Evolutionary conservation across 2,113 vertebrate species (phyloP), one percentile per base, ranked within the genome.

Genomic region (Megaptera novaeangliae): DNA sequence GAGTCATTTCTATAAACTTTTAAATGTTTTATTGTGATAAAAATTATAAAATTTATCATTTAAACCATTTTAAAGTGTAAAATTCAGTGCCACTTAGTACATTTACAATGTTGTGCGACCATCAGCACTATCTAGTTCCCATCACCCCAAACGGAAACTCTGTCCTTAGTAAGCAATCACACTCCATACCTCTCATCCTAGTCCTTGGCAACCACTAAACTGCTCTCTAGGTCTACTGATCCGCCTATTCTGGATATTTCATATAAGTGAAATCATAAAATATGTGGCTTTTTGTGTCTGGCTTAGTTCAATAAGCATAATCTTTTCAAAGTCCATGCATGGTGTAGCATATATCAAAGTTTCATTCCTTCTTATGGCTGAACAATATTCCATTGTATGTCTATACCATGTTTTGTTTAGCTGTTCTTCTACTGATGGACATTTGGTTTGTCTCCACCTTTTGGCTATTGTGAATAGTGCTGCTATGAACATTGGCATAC

Each of bases 1-100:
- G 85, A 97, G 39, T 81, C 93, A 21, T 57, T 83, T 91, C 57
- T 93, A 52, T 23, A 91, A 14, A 66, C 29, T 94, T 94, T 96
- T 94, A 59, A 61, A 27, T 39, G 17, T 81, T 86, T 92, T 78
- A 39, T 71, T 88, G 15, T 94, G 41, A 15, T 74, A 96, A 86
- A 75, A 78, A 59, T 69, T 87, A 49, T 31, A 69, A 46, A 49
- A 69, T 52, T 55, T 25, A 46, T 75, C 36, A 63, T 55, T 88
- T 94, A 82, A n/a, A 77, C 8, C 14, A 86, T 81, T 96, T 89
- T 92, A 85, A 94, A 66, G 23, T 71, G 0, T 63, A 69, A 12
- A 86, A 31, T 64, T 88, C 52, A 71, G 44, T 41, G 17, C 3
- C 44, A 69, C 23, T 89, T 81, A 71, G 27, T 52, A 64, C 13